Conservation (phyloP, 2,888 invertebrate species). For the Ryuthela nishihirai region DNA sequence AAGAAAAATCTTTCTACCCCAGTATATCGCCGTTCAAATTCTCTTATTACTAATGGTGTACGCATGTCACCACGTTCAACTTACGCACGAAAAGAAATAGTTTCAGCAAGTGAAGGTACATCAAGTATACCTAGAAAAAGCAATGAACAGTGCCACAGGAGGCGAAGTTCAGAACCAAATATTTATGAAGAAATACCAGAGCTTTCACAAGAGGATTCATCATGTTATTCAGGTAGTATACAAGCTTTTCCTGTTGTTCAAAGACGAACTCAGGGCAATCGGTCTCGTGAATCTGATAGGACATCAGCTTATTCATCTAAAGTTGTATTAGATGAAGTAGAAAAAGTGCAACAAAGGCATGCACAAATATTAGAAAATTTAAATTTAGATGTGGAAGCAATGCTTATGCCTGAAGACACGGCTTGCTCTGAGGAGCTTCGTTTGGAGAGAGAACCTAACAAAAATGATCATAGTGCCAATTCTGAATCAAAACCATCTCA, state of each 20-base stretch:
- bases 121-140: slow-evolving; percentile 8
- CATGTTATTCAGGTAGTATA: slow-evolving; percentile 35
- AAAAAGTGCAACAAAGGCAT: slow-evolving; percentile 73
- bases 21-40: slow-evolving; percentile 41
- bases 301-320: slow-evolving; percentile 22
- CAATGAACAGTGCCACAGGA: slow-evolving; percentile 26
- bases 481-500: slow-evolving; percentile 26
- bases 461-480: slow-evolving; percentile 11
- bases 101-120: slow-evolving; percentile 17
- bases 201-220: slow-evolving; percentile 22
- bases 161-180: slow-evolving; percentile 41
- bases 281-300: slow-evolving; percentile 13
- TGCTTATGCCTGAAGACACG: slow-evolving; percentile 68
- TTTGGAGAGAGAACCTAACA: slow-evolving; percentile 8
- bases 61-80: slow-evolving; percentile 26
- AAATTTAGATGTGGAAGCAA: slow-evolving; percentile 81
- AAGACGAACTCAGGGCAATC: slow-evolving; percentile 1
- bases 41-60: slow-evolving; percentile 41
- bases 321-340: slow-evolving; percentile 33
- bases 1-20: slow-evolving; percentile 31
- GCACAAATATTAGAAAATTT: slow-evolving; percentile 77
- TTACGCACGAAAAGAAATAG: slow-evolving; percentile 26
- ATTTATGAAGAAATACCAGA: slow-evolving; percentile 42
- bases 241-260: slow-evolving; percentile 23
- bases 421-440: slow-evolving; percentile 29